Evolutionary conservation across 2,888 invertebrate species (phyloP).

Genomic region (Melanostoma mellinum): DNA sequence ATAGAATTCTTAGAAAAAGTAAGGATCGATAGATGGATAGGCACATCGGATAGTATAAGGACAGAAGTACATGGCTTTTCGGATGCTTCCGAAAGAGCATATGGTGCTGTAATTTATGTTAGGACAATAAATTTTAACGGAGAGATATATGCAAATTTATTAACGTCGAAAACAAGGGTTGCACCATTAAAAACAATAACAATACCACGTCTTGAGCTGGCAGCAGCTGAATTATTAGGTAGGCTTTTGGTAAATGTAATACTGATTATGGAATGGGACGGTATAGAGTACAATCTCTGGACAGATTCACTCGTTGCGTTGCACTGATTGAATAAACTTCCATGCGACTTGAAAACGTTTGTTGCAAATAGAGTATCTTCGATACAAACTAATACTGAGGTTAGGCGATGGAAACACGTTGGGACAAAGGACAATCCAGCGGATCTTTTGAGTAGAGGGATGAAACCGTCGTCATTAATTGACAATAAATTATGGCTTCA

Average conservation of each 20-base stretch:
- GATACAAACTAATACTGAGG: constrained; percentile 20
- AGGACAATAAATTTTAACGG: too few relatives aligned
- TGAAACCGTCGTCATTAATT: background rate
- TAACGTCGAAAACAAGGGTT: constrained; percentile 49
- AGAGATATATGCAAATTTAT: too few relatives aligned
- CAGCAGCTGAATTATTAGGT: constrained; percentile 25
- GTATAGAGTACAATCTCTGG: constrained; percentile 38
- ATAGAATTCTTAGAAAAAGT: background rate
- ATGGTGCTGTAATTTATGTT: constrained; percentile 73
- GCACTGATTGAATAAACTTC: constrained; percentile 29
- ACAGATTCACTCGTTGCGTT: constrained; percentile 49
- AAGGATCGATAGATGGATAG: constrained; percentile 23
- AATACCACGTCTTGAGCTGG: constrained; percentile 35
- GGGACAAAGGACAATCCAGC: constrained; percentile 46
- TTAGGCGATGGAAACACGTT: constrained; percentile 25
- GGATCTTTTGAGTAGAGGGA: constrained; percentile 43
- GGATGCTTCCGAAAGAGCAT: constrained; percentile 73
- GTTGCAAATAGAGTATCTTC: constrained; percentile 34
- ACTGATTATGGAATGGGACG: too few relatives aligned
- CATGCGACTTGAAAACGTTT: constrained; percentile 35
- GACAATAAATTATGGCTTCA: constrained; percentile 30
- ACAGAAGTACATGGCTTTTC: constrained; percentile 74
- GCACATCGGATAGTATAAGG: constrained; percentile 65
- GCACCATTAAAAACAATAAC: constrained; percentile 43
- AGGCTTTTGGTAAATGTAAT: background rate